These are phyloP conservation scores for Phthorimaea operculella DNA, from an alignment of 1,140 invertebrate genomes.

Conservation along the genomic window DNA sequence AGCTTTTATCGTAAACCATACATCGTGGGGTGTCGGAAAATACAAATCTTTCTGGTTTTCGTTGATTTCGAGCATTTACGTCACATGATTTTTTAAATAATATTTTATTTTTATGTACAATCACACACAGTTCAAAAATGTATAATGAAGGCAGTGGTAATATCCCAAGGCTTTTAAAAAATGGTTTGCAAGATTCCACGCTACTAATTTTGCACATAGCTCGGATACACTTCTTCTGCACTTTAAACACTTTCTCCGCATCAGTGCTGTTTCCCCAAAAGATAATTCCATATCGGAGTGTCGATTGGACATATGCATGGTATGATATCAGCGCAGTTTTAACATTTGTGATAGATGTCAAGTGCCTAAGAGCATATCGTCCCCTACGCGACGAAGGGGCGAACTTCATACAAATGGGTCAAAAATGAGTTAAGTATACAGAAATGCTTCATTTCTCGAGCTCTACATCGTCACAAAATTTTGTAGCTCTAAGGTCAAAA, in stretches of 20 bases:
- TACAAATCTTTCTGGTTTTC: background rate
- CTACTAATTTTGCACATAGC: background rate
- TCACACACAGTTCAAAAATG: background rate
- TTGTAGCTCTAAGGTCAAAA: no score
- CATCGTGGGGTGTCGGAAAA: background rate
- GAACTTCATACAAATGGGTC: no score
- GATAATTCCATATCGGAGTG: conserved; percentile 7
- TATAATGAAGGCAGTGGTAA: conserved; percentile 6
- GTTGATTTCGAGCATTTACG: background rate
- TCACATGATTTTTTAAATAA: background rate
- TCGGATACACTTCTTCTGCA: conserved; percentile 8
- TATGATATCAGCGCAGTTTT: conserved; percentile 2
- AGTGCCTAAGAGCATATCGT: background rate
- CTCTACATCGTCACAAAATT: no score
- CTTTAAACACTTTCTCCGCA: background rate
- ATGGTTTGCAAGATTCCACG: conserved; percentile 4
- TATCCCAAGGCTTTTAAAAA: background rate
- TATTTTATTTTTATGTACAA: conserved; percentile 6
- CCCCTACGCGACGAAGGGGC: no score
- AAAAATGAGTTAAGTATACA: no score
- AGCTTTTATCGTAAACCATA: background rate
- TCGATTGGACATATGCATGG: conserved; percentile 3
- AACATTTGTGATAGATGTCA: no score
- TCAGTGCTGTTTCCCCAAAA: conserved; percentile 7
- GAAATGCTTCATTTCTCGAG: no score